Conservation (phyloP, 2,113 vertebrate genomes). For the Zapornia atra region DNA sequence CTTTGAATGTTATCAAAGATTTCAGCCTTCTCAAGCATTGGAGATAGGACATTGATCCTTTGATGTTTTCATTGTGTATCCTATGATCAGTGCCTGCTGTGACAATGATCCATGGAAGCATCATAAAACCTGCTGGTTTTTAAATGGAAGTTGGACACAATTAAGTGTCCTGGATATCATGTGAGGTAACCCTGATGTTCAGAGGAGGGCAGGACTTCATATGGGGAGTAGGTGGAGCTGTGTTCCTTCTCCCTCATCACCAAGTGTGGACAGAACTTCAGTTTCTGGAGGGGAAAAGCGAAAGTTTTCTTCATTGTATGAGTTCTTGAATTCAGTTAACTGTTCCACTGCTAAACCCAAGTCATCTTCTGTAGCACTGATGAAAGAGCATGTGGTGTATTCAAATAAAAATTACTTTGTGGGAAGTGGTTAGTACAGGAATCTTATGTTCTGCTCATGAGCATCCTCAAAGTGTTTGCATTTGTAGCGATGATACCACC, state of each 20-base stretch:
- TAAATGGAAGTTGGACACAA: background rate
- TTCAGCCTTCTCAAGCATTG: background rate
- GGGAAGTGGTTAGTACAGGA: background rate
- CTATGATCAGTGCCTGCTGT: background rate
- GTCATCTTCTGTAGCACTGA: background rate
- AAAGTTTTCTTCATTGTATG: background rate
- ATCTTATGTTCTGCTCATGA: background rate
- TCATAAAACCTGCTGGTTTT: background rate
- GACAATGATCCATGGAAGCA: background rate
- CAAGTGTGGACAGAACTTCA: background rate
- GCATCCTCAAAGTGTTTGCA: background rate
- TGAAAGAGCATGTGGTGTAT: background rate
- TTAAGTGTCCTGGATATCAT: background rate
- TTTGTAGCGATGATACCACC: fast-evolving
- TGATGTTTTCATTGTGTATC: background rate
- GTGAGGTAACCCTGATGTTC: background rate
- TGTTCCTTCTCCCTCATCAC: background rate
- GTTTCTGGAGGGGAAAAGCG: background rate
- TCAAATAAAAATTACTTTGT: background rate
- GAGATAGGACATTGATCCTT: background rate
- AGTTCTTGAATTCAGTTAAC: background rate
- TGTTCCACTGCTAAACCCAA: background rate
- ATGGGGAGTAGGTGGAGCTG: background rate
- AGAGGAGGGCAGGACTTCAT: background rate
- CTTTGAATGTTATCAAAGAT: background rate